Evolutionary conservation across 1,140 invertebrate species (phyloP).

Genomic region (Neomicropteryx cornuta): DNA sequence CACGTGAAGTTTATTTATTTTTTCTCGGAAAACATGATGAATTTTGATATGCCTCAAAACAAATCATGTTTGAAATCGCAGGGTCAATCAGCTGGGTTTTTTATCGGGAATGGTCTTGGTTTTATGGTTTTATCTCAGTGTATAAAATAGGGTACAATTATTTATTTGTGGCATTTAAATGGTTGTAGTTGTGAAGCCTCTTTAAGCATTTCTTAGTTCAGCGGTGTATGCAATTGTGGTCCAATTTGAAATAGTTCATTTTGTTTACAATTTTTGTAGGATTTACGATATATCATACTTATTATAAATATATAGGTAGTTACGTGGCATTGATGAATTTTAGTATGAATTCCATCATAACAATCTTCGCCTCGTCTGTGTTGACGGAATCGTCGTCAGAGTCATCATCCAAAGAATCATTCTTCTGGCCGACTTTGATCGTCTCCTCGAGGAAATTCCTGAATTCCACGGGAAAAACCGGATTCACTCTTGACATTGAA

Average conservation of each 20-base stretch:
- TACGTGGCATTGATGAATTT: slow-evolving; percentile 31
- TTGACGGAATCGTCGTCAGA: slow-evolving; percentile 23
- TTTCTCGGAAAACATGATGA: no score
- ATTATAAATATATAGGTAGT: slow-evolving; percentile 10
- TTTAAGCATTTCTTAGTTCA: no score
- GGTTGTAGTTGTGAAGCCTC: no score
- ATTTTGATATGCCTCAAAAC: no score
- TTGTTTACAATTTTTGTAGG: background rate
- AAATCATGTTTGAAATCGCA: no score
- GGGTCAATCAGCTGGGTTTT: no score
- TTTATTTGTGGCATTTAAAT: no score
- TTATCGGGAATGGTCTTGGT: no score
- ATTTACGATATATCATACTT: background rate
- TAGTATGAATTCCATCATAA: slow-evolving; percentile 28
- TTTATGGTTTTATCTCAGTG: no score
- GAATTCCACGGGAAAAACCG: slow-evolving; percentile 29
- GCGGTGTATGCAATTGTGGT: background rate
- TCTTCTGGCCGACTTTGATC: slow-evolving; percentile 29
- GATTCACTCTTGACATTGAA: slow-evolving; percentile 23
- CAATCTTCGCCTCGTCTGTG: slow-evolving; percentile 21
- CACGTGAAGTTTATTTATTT: no score
- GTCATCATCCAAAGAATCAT: slow-evolving; percentile 12
- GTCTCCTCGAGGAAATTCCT: slow-evolving; percentile 30
- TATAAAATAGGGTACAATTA: no score
- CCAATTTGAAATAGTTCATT: background rate